A percentile compares a stretch with the other conserved stretches of the same genome.
These are phyloP conservation scores for Charanyca ferruginea DNA, from an alignment of 2,888 invertebrate species.

Conservation along the genomic window DNA sequence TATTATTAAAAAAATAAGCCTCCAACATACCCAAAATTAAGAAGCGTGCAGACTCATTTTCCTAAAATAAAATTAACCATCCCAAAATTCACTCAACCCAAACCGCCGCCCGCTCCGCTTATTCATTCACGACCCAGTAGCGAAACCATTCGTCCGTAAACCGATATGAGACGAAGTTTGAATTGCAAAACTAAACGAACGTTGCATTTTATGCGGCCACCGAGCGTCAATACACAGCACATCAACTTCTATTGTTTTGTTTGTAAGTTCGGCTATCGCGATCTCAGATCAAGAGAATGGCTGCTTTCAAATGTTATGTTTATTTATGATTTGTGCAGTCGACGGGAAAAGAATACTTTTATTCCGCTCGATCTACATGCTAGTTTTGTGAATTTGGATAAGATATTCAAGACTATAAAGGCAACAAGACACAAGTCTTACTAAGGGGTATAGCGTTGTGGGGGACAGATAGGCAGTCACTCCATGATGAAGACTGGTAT, in stretches of 20 bases:
- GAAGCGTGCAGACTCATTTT: not conserved
- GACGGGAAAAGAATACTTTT: constrained; percentile 13
- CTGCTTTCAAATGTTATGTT: constrained; percentile 35
- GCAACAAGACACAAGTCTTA: no score
- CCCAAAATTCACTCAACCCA: not conserved
- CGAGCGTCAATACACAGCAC: constrained; percentile 61
- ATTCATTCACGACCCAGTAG: constrained; percentile 60
- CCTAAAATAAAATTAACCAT: not conserved
- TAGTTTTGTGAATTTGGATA: not conserved
- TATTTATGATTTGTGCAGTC: constrained; percentile 39
- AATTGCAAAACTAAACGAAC: constrained; percentile 85
- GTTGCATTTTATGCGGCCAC: constrained; percentile 70
- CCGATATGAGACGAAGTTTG: constrained; percentile 87
- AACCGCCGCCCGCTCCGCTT: constrained; percentile 22
- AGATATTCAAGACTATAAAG: not conserved
- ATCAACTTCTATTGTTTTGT: constrained; percentile 58
- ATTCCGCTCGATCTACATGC: not conserved
- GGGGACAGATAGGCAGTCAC: no score
- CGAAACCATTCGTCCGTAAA: constrained; percentile 83
- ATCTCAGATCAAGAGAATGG: constrained; percentile 35
- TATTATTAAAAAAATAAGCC: not conserved
- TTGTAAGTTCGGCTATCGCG: constrained; percentile 54
- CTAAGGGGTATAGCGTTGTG: no score
- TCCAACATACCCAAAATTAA: not conserved
- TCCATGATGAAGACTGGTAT: no score